Conservation (phyloP, 2,888 invertebrate genomes). For the Neoascia interrupta region DNA sequence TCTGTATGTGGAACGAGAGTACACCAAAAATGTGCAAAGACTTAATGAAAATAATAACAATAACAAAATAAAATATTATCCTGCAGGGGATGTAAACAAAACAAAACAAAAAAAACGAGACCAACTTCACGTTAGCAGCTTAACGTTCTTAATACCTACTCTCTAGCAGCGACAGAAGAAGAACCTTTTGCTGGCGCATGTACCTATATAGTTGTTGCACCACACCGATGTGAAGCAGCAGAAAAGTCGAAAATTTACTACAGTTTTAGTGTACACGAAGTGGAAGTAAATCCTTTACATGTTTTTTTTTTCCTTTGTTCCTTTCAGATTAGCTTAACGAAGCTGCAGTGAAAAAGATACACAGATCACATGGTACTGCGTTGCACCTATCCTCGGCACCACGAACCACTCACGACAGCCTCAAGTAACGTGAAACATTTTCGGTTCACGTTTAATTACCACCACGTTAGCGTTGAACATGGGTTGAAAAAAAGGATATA, state of each 20-base stretch:
- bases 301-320: neutral
- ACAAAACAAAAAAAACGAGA: neutral
- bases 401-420: neutral
- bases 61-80: conserved; percentile 47
- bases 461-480: conserved; percentile 7
- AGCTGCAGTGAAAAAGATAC: conserved; percentile 28
- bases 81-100: conserved; percentile 34
- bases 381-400: neutral
- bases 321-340: conserved; percentile 38
- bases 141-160: conserved; percentile 30
- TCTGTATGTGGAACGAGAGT: neutral
- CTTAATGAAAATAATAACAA: conserved; percentile 47
- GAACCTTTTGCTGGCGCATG: neutral
- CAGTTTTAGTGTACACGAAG: conserved; percentile 5
- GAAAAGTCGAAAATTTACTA: conserved; percentile 41
- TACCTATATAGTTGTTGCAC: neutral
- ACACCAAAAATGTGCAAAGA: conserved; percentile 4
- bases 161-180: neutral
- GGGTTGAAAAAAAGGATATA: conserved; percentile 5
- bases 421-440: conserved; percentile 38
- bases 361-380: conserved; percentile 11
- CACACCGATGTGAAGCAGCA: neutral
- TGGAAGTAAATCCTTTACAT: neutral
- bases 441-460: conserved; percentile 47
- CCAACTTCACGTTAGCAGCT: conserved; percentile 11